Percentiles rank a stretch among this genome's conserved stretches.
These are phyloP conservation scores for Cariama cristata DNA, from an alignment of 2,113 vertebrate genomes.

Conservation along the genomic window DNA sequence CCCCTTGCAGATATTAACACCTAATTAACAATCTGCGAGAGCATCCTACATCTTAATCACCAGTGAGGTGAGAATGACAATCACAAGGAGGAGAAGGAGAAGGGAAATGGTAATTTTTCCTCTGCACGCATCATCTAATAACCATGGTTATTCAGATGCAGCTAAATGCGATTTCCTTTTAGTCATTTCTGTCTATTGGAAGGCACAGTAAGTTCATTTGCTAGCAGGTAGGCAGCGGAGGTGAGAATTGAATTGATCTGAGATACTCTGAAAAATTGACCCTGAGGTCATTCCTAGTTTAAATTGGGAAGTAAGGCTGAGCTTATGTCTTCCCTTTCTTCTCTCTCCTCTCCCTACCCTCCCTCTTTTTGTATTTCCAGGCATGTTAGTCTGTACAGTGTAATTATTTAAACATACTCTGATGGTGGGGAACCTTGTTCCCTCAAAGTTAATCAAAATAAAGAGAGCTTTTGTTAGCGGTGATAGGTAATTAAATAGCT, in stretches of 20 bases:
- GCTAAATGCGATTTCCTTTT: constrained; percentile 60
- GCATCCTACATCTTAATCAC: constrained; percentile 61
- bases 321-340: constrained; percentile 59
- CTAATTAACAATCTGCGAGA: constrained; percentile 67
- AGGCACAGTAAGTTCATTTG: constrained; percentile 64
- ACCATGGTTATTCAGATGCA: constrained; percentile 53
- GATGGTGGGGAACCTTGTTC: constrained; percentile 15
- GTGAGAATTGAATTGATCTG: constrained; percentile 76
- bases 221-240: constrained; percentile 69
- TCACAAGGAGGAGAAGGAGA: constrained; percentile 48
- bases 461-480: constrained; percentile 56
- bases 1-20: constrained; percentile 69
- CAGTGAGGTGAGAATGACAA: constrained; percentile 49
- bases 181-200: constrained; percentile 50
- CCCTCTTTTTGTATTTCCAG: constrained; percentile 20
- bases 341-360: neutral
- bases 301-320: constrained; percentile 66
- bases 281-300: constrained; percentile 64
- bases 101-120: constrained; percentile 46
- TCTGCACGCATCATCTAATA: constrained; percentile 37
- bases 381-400: neutral
- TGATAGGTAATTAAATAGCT: constrained; percentile 70
- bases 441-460: constrained; percentile 71
- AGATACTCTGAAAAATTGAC: constrained; percentile 71
- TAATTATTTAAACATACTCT: constrained; percentile 68